phyloP scores from a whole-genome alignment of 2,888 invertebrate genomes.

The Pristionchus fissidentatus region DNA sequence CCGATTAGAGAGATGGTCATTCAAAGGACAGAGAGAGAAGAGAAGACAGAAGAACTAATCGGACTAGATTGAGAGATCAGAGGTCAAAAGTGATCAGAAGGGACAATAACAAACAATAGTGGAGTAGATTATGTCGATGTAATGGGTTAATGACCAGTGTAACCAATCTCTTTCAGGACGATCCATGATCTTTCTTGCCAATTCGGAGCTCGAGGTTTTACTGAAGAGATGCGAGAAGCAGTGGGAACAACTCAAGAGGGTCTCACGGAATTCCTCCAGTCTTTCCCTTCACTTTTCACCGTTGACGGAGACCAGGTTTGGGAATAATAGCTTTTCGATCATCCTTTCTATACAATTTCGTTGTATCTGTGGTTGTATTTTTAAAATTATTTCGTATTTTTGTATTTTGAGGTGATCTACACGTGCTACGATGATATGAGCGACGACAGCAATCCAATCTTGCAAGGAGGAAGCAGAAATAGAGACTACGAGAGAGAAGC shows the following conservation, averaged over 20 bases:
- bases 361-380: not conserved
- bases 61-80: not conserved
- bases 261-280: slow-evolving; percentile 93
- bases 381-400: not conserved
- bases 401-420: slow-evolving; percentile 64
- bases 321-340: not conserved
- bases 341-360: not conserved
- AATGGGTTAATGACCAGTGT: too few relatives aligned
- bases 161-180: slow-evolving; percentile 63
- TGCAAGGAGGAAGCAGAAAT: slow-evolving; percentile 57
- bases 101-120: not conserved
- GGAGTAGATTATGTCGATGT: too few relatives aligned
- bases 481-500: slow-evolving; percentile 93
- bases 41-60: slow-evolving; percentile 81
- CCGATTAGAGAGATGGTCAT: not conserved
- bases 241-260: slow-evolving; percentile 78
- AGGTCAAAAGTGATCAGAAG: not conserved
- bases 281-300: slow-evolving; percentile 95
- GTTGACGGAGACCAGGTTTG: slow-evolving; percentile 86
- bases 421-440: slow-evolving; percentile 76
- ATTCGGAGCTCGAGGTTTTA: slow-evolving; percentile 98
- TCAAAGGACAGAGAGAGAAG: not conserved
- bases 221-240: slow-evolving; percentile 94
- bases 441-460: slow-evolving; percentile 74
- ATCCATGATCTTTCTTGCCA: slow-evolving; percentile 91